Conservation (phyloP, 1,140 invertebrate species). For the Melitaea cinxia region DNA sequence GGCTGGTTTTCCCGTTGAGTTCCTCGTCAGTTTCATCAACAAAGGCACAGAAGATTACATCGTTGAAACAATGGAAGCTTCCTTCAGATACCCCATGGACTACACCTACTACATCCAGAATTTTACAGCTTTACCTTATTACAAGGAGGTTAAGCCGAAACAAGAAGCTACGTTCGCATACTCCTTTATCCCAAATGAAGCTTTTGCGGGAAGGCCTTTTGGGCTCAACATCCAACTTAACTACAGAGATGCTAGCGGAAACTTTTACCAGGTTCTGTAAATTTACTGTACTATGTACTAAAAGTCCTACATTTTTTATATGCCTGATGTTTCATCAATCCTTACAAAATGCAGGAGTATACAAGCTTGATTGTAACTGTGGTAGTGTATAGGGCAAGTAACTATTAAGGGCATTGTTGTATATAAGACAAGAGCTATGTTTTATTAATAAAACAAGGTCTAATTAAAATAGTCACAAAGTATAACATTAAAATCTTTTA, state of each 20-base stretch:
- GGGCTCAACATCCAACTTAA: slow-evolving; percentile 96
- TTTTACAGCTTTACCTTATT: slow-evolving; percentile 95
- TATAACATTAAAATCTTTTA: no score
- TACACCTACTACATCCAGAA: slow-evolving; percentile 99
- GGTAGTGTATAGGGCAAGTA: no score
- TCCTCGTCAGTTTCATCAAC: slow-evolving; percentile 98
- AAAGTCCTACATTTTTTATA: no score
- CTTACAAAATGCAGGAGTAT: no score
- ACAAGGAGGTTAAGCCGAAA: slow-evolving; percentile 93
- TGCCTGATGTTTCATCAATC: no score
- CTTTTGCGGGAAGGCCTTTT: slow-evolving; percentile 97
- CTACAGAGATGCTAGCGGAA: slow-evolving; percentile 91
- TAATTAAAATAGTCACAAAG: no score
- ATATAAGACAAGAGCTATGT: no score
- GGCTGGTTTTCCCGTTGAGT: slow-evolving; percentile 95
- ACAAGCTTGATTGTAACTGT: no score
- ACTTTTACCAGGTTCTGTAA: slow-evolving; percentile 81
- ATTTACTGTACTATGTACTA: not conserved
- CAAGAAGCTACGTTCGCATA: slow-evolving; percentile 98
- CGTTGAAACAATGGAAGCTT: slow-evolving; percentile 96
- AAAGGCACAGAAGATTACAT: slow-evolving; percentile 95
- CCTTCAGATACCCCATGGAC: slow-evolving; percentile 99
- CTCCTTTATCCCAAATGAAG: slow-evolving; percentile 96
- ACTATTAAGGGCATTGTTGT: no score
- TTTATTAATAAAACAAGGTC: no score